Conservation (phyloP, 2,113 vertebrate species). For the Salvelinus sp. region DNA sequence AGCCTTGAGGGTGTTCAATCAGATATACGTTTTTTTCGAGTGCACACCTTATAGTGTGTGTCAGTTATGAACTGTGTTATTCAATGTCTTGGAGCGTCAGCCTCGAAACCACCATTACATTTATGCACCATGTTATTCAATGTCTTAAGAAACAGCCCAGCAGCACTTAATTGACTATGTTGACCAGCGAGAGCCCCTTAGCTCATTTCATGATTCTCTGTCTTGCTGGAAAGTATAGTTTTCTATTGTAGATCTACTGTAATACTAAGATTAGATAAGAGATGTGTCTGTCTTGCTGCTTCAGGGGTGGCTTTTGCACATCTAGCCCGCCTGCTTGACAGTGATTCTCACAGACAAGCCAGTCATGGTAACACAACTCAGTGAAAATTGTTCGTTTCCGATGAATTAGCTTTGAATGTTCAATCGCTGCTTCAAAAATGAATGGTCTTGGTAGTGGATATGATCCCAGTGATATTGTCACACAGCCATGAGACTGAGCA, state of each 20-base stretch:
- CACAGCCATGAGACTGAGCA: not conserved
- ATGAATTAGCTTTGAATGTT: not conserved
- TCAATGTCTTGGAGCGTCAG: no score
- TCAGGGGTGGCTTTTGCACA: not conserved
- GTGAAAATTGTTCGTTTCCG: not conserved
- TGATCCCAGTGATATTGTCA: not conserved
- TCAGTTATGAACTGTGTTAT: no score
- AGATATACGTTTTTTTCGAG: no score
- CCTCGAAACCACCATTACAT: no score
- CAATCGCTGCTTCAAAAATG: not conserved
- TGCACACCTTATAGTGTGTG: no score
- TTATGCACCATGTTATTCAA: no score
- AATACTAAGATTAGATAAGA: not conserved
- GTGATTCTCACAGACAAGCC: constrained; percentile 4
- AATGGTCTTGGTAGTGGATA: not conserved
- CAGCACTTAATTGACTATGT: not conserved
- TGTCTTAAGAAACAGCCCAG: not conserved
- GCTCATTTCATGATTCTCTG: not conserved
- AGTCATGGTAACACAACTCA: not conserved
- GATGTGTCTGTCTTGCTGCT: not conserved
- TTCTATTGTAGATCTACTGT: not conserved
- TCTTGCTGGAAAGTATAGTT: not conserved
- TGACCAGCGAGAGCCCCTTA: not conserved
- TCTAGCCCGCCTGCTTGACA: not conserved
- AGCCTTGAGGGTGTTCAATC: no score